Evolutionary conservation across 2,888 invertebrate genomes (phyloP).

Genomic region (Atherix ibis): DNA sequence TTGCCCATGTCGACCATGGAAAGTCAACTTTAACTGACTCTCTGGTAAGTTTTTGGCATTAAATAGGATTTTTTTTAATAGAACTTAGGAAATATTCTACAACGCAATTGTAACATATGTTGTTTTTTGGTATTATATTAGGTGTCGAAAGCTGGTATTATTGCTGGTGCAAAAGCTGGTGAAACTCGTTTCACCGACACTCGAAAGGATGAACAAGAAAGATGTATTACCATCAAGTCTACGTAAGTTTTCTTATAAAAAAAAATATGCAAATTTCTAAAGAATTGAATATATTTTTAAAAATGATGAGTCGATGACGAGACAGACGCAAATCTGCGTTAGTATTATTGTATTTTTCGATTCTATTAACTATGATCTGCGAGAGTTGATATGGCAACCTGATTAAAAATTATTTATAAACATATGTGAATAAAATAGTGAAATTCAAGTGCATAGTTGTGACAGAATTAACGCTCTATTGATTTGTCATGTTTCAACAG

Average conservation of each 20-base stretch:
- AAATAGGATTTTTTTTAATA: too few species aligned
- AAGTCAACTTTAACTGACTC: slow-evolving; percentile 99
- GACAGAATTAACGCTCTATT: too few species aligned
- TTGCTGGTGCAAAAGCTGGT: slow-evolving; percentile 95
- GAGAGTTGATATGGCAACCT: slow-evolving; percentile 11
- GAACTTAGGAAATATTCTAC: too few species aligned
- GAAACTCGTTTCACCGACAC: slow-evolving; percentile 99
- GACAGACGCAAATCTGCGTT: slow-evolving; percentile 12
- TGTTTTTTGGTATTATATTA: slow-evolving; percentile 8
- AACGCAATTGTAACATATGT: background rate
- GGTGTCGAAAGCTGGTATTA: slow-evolving; percentile 95
- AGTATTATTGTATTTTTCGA: slow-evolving; percentile 11
- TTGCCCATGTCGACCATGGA: slow-evolving; percentile 99
- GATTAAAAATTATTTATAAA: slow-evolving; percentile 10
- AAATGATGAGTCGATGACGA: slow-evolving; percentile 18
- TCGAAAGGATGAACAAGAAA: slow-evolving; percentile 98
- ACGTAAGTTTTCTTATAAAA: slow-evolving; percentile 55
- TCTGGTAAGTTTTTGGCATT: slow-evolving; percentile 45
- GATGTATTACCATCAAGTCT: slow-evolving; percentile 99
- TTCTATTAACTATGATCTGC: slow-evolving; percentile 3
- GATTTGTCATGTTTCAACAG: too few species aligned
- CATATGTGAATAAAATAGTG: too few species aligned
- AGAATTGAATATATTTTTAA: background rate
- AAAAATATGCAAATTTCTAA: slow-evolving; percentile 5
- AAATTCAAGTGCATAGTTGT: too few species aligned